Percentiles rank a stretch among this genome's conserved stretches.
Evolutionary conservation across 2,888 invertebrate genomes (phyloP).

Genomic region (Rhagonycha lutea): DNA sequence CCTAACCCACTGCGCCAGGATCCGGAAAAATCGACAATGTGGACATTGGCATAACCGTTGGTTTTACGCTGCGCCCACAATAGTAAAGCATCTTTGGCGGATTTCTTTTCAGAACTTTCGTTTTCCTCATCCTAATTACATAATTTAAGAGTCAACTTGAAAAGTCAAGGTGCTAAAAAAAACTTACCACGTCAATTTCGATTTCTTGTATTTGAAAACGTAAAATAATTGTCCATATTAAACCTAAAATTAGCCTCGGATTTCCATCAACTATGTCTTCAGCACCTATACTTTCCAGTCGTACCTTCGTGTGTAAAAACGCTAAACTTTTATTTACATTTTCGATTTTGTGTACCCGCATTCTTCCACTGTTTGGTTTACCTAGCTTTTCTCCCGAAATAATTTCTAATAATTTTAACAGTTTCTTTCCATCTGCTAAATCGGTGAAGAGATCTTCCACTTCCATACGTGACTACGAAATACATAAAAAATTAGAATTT

Average conservation of each 20-base stretch:
- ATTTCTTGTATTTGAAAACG: conserved; percentile 99
- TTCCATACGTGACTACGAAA: conserved; percentile 90
- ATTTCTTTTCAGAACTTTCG: conserved; percentile 96
- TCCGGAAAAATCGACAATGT: conserved; percentile 87
- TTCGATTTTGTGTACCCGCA: conserved; percentile 98
- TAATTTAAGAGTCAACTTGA: background rate
- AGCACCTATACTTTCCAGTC: conserved; percentile 97
- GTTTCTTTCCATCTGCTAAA: conserved; percentile 91
- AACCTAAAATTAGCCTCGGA: conserved; percentile 92
- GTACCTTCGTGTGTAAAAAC: conserved; percentile 94
- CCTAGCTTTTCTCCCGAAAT: conserved; percentile 98
- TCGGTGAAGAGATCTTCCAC: conserved; percentile 97
- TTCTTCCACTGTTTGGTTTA: conserved; percentile 92
- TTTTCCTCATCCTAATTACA: conserved; percentile 83
- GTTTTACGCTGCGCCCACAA: conserved; percentile 99
- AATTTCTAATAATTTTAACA: conserved; percentile 93
- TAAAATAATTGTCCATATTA: conserved; percentile 99
- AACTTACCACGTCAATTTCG: conserved; percentile 90
- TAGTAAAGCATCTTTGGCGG: conserved; percentile 96
- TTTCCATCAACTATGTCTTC: conserved; percentile 99
- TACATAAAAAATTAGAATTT: background rate
- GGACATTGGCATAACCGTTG: conserved; percentile 87
- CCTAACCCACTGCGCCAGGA: conserved; percentile 97
- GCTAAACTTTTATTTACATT: conserved; percentile 97
- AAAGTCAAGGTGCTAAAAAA: background rate